Conservation (phyloP, 2,113 vertebrate genomes). For the Gopherus evgoodei region DNA sequence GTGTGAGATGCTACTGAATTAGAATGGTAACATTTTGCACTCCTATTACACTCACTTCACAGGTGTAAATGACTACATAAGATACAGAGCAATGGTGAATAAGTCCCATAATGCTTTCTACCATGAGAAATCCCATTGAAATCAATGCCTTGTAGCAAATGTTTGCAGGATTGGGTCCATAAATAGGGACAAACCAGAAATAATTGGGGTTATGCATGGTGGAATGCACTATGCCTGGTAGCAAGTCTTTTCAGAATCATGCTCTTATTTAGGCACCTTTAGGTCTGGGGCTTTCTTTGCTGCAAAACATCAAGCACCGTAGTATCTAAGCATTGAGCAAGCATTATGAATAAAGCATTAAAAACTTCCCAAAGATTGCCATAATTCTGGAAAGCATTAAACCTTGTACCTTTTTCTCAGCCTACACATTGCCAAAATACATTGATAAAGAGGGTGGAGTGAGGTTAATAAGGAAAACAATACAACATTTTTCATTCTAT, state of each 20-base stretch:
- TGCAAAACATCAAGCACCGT: background rate
- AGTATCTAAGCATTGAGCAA: background rate
- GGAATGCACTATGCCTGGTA: background rate
- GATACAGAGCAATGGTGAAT: background rate
- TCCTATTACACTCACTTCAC: background rate
- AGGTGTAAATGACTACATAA: background rate
- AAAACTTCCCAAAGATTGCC: background rate
- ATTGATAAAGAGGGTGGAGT: background rate
- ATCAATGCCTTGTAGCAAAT: background rate
- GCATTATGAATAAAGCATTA: background rate
- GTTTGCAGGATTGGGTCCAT: background rate
- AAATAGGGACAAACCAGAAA: background rate
- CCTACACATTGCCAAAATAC: background rate
- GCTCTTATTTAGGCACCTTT: background rate
- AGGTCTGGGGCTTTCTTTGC: background rate
- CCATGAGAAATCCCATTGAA: background rate
- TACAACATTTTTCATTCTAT: background rate
- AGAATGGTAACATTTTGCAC: background rate
- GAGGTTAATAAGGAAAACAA: background rate
- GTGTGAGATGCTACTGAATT: background rate
- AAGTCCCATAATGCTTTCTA: background rate
- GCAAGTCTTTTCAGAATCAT: background rate
- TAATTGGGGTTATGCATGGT: background rate
- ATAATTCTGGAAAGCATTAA: conserved; percentile 10
- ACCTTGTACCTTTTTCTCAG: background rate